phyloP scores from a whole-genome alignment of 1,140 invertebrate species.

The Colletes latitarsis region DNA sequence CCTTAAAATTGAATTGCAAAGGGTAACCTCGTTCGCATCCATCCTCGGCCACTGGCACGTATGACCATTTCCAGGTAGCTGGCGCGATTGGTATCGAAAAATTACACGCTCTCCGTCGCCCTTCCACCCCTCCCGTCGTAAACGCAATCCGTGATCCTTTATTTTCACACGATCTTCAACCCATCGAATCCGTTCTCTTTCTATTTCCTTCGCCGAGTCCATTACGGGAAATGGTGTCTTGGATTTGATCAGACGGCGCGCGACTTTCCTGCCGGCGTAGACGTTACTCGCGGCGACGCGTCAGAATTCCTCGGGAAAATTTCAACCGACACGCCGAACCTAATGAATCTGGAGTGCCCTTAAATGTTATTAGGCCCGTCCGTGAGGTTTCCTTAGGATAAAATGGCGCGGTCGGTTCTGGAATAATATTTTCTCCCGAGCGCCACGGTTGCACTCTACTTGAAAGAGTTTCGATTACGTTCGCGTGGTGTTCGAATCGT shows the following conservation, averaged over 20 bases:
- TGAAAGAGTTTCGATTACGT: neutral
- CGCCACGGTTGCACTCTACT: neutral
- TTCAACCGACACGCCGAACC: slow-evolving; percentile 4
- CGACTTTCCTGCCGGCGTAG: neutral
- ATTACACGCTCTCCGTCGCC: slow-evolving; percentile 21
- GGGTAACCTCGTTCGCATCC: slow-evolving; percentile 49
- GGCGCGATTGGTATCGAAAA: slow-evolving; percentile 46
- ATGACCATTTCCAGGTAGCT: slow-evolving; percentile 43
- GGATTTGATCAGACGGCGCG: slow-evolving; percentile 44
- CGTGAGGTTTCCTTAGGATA: neutral
- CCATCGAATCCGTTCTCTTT: slow-evolving; percentile 9
- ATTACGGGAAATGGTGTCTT: slow-evolving; percentile 37
- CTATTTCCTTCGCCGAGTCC: slow-evolving; percentile 42
- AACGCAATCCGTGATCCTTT: slow-evolving; percentile 46
- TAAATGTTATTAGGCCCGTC: neutral
- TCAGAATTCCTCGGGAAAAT: slow-evolving; percentile 13
- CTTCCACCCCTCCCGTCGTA: neutral
- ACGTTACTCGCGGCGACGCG: neutral
- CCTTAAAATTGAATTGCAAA: slow-evolving; percentile 52
- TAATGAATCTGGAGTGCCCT: slow-evolving; percentile 27
- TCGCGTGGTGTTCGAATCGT: neutral
- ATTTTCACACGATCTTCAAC: slow-evolving; percentile 38
- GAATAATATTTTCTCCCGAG: neutral
- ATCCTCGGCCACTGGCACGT: slow-evolving; percentile 35
- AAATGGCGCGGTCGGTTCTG: neutral